Conservation (phyloP, 2,113 vertebrate genomes). For the Chamaetylas fuelleborni region DNA sequence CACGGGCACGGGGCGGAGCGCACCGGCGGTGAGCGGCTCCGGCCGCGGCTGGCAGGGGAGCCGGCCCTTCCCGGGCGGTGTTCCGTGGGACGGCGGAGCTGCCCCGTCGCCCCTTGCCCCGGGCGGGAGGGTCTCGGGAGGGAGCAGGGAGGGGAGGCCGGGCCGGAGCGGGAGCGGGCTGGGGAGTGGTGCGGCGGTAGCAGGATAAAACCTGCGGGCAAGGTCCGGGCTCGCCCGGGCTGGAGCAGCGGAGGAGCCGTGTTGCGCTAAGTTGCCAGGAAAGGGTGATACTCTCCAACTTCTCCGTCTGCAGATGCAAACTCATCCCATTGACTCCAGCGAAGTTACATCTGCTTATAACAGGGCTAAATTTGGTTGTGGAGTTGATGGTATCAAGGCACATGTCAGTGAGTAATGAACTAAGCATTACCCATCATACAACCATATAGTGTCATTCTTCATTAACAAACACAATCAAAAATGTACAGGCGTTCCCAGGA, state of each 20-base stretch:
- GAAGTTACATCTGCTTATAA: conserved; percentile 36
- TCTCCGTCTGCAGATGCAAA: conserved; percentile 52
- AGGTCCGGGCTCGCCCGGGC: background rate
- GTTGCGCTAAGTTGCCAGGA: background rate
- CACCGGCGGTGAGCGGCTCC: background rate
- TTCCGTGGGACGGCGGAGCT: background rate
- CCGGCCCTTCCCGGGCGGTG: background rate
- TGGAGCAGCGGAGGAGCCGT: background rate
- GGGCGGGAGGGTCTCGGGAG: background rate
- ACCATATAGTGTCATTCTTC: conserved; percentile 17
- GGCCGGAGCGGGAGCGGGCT: background rate
- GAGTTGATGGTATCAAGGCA: conserved; percentile 46
- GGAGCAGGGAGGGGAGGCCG: background rate
- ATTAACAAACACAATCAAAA: background rate
- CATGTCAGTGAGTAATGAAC: conserved; percentile 58
- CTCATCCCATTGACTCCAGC: conserved; percentile 27
- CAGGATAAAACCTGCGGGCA: background rate
- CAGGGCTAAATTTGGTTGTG: conserved; percentile 63
- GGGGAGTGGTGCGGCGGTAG: background rate
- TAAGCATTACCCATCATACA: conserved; percentile 22
- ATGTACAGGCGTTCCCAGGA: background rate
- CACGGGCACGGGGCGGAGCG: background rate
- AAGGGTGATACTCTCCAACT: conserved; percentile 38
- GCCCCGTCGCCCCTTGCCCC: background rate
- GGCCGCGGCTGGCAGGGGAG: background rate